Conservation (phyloP, 1,140 invertebrate species). For the Platorchestia sp. region DNA sequence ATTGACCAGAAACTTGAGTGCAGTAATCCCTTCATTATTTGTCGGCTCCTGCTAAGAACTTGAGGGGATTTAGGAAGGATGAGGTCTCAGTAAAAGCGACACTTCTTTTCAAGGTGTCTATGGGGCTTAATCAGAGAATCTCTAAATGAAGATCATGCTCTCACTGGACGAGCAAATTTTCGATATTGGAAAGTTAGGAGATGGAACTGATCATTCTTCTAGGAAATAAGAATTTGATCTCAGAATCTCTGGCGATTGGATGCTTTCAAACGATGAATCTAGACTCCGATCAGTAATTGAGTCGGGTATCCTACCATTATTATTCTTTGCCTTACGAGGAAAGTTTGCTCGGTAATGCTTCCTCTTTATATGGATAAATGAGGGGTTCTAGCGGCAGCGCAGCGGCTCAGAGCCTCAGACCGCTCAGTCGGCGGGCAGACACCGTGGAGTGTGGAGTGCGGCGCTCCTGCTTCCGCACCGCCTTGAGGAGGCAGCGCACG, state of each 20-base stretch:
- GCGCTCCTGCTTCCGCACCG: neutral
- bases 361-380: neutral
- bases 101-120: neutral
- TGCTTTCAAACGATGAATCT: neutral
- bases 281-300: neutral
- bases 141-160: neutral
- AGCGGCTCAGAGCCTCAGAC: no score
- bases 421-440: neutral
- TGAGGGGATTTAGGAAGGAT: neutral
- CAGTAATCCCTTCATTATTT: slow-evolving; percentile 5
- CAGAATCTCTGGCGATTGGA: neutral
- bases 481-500: neutral
- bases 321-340: neutral
- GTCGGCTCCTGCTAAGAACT: neutral
- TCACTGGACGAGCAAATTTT: neutral
- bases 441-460: neutral
- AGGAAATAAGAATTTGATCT: neutral
- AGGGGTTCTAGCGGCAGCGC: neutral
- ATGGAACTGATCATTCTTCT: neutral
- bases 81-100: neutral
- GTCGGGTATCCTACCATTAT: neutral
- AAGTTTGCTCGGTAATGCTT: neutral
- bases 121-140: neutral
- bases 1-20: neutral
- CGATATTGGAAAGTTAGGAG: no score